phyloP scores from a whole-genome alignment of 2,888 invertebrate species.

The Adineta ricciae region DNA sequence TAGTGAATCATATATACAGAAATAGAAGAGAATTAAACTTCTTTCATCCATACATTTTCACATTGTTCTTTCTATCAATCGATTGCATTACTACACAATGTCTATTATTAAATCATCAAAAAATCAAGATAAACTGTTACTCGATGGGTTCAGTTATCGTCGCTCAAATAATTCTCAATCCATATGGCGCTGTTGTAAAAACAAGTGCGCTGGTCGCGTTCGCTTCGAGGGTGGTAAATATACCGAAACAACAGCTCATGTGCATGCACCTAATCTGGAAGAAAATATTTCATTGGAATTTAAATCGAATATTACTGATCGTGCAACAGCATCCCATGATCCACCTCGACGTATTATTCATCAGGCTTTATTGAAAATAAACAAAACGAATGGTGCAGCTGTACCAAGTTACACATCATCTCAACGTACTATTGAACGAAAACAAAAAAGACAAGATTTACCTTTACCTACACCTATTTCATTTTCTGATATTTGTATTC shows the following conservation, averaged over 20 bases:
- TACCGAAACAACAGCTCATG: neutral
- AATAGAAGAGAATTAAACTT: too few species aligned
- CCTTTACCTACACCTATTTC: neutral
- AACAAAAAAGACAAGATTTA: neutral
- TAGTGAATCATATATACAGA: too few species aligned
- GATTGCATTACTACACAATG: neutral
- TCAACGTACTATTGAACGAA: neutral
- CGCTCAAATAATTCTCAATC: neutral
- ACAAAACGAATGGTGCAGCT: neutral
- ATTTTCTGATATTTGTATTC: neutral
- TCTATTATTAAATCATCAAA: neutral
- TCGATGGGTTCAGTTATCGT: neutral
- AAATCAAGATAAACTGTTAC: neutral
- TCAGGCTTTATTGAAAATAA: neutral
- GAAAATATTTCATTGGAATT: neutral
- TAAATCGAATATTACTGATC: neutral
- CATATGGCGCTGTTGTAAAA: neutral
- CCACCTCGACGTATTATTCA: slow-evolving; percentile 1
- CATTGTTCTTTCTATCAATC: too few species aligned
- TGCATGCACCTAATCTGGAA: neutral
- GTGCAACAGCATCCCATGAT: neutral
- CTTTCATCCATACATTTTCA: too few species aligned
- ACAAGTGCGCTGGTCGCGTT: neutral
- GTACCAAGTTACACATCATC: neutral
- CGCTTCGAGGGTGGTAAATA: neutral